These are phyloP conservation scores for Sebastes melanostomus DNA, from an alignment of 2,797 vertebrate genomes.

Conservation along the genomic window DNA sequence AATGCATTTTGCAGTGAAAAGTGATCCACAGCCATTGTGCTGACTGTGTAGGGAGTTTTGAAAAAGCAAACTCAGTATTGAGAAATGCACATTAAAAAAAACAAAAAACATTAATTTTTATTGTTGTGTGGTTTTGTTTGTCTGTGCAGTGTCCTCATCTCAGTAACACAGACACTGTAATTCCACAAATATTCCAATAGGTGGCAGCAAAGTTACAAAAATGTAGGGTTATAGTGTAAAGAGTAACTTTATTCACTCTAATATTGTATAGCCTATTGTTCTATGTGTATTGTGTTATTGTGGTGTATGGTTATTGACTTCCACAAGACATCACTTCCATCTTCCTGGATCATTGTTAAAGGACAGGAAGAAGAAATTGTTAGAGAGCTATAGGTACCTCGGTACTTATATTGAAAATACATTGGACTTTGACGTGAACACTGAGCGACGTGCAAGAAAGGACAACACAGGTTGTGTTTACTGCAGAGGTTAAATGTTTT, in stretches of 20 bases:
- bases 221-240: background rate
- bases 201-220: constrained; percentile 41
- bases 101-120: background rate
- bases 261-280: background rate
- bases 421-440: background rate
- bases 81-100: too few relatives aligned
- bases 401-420: background rate
- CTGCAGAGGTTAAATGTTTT: background rate
- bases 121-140: background rate
- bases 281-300: background rate
- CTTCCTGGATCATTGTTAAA: background rate
- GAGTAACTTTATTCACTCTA: too few relatives aligned
- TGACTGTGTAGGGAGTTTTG: background rate
- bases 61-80: background rate
- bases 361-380: background rate
- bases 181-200: constrained; percentile 5
- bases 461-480: background rate
- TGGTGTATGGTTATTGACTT: background rate
- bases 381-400: background rate
- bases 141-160: background rate
- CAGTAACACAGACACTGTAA: background rate
- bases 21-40: background rate
- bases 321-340: background rate
- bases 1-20: background rate
- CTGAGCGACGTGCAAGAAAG: background rate